phyloP scores from a whole-genome alignment of 2,113 vertebrate genomes.

The Strix uralensis region DNA sequence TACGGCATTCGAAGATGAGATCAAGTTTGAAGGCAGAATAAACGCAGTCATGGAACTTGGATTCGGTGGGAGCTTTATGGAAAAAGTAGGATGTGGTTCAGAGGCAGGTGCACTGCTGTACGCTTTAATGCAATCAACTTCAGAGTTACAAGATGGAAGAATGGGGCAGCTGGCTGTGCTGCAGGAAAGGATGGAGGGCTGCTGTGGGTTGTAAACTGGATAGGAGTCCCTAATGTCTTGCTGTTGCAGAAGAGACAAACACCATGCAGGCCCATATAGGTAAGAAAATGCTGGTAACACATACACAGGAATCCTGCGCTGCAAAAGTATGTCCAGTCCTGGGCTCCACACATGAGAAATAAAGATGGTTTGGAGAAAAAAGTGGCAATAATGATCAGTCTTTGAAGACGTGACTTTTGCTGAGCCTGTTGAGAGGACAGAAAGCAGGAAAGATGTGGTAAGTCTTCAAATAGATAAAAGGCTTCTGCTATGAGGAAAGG shows the following conservation, averaged over 20 bases:
- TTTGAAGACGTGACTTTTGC: not conserved
- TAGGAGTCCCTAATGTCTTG: rapidly evolving
- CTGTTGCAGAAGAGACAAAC: not conserved
- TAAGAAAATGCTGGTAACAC: not conserved
- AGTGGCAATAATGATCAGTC: not conserved
- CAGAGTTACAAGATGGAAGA: not conserved
- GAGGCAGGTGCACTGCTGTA: not conserved
- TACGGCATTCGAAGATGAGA: not conserved
- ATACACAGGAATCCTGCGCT: not conserved
- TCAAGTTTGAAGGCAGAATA: not conserved
- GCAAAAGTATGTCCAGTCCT: not conserved
- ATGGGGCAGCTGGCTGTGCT: not conserved
- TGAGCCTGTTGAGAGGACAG: not conserved
- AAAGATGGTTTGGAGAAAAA: not conserved
- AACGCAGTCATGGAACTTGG: not conserved
- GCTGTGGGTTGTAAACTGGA: rapidly evolving
- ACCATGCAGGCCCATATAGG: rapidly evolving
- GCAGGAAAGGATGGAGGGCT: not conserved
- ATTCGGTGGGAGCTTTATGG: not conserved
- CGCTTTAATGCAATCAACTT: not conserved
- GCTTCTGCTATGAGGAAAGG: not conserved
- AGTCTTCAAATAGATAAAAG: slow-evolving; percentile 14
- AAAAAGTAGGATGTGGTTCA: not conserved
- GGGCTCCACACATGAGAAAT: not conserved
- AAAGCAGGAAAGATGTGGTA: not conserved